Base-by-base conservation (phyloP, 2,113 vertebrate species). In the Pterocles burchelli region DNA sequence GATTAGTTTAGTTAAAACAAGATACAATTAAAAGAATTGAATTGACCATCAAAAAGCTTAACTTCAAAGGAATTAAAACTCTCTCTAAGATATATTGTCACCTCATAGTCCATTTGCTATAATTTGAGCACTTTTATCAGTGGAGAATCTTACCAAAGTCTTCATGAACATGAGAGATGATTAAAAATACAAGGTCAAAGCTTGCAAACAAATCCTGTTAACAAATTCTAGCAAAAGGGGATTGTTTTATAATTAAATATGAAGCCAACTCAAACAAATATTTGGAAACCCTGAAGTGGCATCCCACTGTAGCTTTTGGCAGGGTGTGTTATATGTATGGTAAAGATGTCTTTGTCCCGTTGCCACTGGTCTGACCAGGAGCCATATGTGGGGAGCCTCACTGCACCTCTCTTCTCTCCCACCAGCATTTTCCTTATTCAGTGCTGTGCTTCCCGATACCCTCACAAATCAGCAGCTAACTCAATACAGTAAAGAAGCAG, bases 111-210 rank as follows among this genome's bases (percentile, higher is more conserved):
- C 66, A 41, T 85, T 92, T 94, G 49, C 24, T 86, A 51, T 54
- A 61, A 75, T 72, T 61, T 63, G 48, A 93, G 54, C 48, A 75
- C 36, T 89, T 90, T 82, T 93, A 85, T 95, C 87, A 85, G 45
- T 0, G 0, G 20, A 89, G 45, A 85, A 96, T 96, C 95, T 95
- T 82, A 94, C 61, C 80, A 76, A 84, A 90, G 65, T 54, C 80
- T 87, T 89, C 73, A 26, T 43, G 86, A 93, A 62, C 54, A 52
- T 0, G 2, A 52, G 52, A 88, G 48, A 79, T 67, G 45, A 91
- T 92, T 94, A 77, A 91, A 96, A 96, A 85, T 62, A 72, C 66
- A 73, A 93, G 84, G 96, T 93, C 73, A 96, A 97, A 96, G 80
- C 43, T 33, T 0, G 7, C 58, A 95, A 95, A 94, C 77, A 94